Evolutionary conservation across 2,888 invertebrate genomes (phyloP), one percentile per base, ranked within the genome.

Genomic region (Microctonus hyperodae): DNA sequence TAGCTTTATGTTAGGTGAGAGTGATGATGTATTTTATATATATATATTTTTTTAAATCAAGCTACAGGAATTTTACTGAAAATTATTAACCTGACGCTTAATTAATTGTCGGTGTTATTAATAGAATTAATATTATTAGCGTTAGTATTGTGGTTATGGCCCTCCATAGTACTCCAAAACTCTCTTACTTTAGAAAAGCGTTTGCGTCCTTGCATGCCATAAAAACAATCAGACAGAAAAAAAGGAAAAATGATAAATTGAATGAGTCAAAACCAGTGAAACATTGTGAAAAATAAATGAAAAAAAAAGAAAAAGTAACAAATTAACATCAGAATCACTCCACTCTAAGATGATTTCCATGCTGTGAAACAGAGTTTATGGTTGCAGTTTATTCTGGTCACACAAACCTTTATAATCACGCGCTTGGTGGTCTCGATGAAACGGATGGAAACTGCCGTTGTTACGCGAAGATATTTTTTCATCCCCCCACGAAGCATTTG

Each of bases 141-240:
- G 25, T 68, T 66, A 58, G 65, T 68, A 68, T 69, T 73, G 72
- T 72, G 70, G 75, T 76, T 77, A 78, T 81, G 81, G 69, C 83
- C 82, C 72, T 83, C 83, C 83, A 83, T 79, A 71, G 83, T 83
- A 74, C 83, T 83, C 83, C 83, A 83, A 82, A 83, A 83, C 65
- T 83, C 82, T 75, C 80, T 78, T 75, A 83, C 81, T 81, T 82
- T 83, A 64, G 83, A 83, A 76, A 83, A 83, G 74, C 80, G 83
- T 73, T 82, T 83, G 79, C 82, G 83, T 83, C 83, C 83, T 83
- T 80, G 77, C 77, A 78, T 80, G 80, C 79, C 74, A 53, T 68
- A 69, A 68, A 25, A 75, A 64, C 51, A 69, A 22, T 58, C 57
- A 65, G 53, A 59, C 22, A 58, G 64, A 68, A 69, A 58, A 73